phyloP scores from a whole-genome alignment of 1,140 invertebrate genomes.

The Rhyzopertha dominica region DNA sequence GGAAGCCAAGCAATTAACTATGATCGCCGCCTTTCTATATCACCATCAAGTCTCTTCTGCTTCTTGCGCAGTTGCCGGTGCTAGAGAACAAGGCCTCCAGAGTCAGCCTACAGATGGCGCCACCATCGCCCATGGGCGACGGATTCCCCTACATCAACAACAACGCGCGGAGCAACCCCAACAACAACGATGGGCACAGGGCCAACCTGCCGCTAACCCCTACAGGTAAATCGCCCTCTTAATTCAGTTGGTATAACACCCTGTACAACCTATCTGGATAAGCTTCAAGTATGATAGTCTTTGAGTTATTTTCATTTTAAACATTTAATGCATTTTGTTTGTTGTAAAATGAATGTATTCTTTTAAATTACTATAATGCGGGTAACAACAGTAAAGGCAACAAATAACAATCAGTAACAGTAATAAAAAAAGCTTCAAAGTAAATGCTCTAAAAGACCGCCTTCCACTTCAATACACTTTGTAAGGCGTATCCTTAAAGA shows the following conservation, averaged over 20 bases:
- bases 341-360: conserved; percentile 11
- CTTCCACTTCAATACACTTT: too few species aligned
- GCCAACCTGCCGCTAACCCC: conserved; percentile 46
- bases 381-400: too few species aligned
- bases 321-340: conserved; percentile 12
- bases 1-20: neutral
- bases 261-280: neutral
- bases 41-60: conserved; percentile 1
- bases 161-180: conserved; percentile 30
- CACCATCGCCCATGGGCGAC: conserved; percentile 36
- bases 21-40: neutral
- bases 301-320: conserved; percentile 4
- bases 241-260: neutral
- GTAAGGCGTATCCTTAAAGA: too few species aligned
- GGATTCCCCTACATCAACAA: conserved; percentile 40
- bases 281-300: too few species aligned
- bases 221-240: conserved; percentile 43
- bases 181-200: conserved; percentile 36
- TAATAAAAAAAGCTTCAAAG: too few species aligned
- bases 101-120: conserved; percentile 35
- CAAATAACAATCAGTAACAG: too few species aligned
- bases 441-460: too few species aligned
- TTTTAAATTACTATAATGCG: conserved; percentile 13
- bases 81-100: conserved; percentile 36
- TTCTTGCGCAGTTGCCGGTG: conserved; percentile 37